Conservation (phyloP, 2,113 vertebrate species). For the Aegithalos caudatus region DNA sequence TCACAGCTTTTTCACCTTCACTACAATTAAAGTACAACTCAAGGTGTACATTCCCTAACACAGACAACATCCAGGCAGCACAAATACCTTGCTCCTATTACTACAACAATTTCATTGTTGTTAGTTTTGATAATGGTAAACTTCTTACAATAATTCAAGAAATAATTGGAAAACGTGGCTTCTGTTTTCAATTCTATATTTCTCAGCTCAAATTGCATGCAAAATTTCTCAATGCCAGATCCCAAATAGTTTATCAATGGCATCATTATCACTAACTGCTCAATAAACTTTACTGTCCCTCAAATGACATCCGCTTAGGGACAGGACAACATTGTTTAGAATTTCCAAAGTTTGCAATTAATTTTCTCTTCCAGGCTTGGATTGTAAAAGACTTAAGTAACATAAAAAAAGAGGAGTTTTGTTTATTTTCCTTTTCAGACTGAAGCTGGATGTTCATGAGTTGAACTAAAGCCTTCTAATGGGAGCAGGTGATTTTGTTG, state of each 20-base stretch:
- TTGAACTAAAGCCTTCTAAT: neutral
- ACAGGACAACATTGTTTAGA: neutral
- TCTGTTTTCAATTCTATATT: neutral
- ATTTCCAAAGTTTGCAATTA: neutral
- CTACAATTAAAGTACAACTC: neutral
- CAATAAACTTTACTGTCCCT: neutral
- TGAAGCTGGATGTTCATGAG: neutral
- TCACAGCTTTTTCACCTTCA: neutral
- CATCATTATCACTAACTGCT: neutral
- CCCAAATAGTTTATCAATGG: conserved; percentile 21
- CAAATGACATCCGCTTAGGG: neutral
- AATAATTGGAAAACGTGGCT: neutral
- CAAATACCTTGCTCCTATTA: neutral
- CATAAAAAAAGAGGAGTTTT: neutral
- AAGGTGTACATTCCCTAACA: neutral
- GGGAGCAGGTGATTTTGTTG: neutral
- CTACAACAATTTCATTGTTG: neutral
- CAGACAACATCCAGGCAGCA: neutral
- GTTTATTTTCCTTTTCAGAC: neutral
- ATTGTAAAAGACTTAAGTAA: neutral
- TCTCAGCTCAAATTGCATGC: neutral
- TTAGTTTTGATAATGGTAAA: neutral
- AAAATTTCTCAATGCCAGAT: neutral
- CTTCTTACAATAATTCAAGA: neutral
- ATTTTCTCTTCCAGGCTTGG: conserved; percentile 13